A percentile compares a stretch with the other conserved stretches of the same genome.
These are phyloP conservation scores for Sebastes steindachneri DNA, from an alignment of 2,797 vertebrate species.

Conservation along the genomic window DNA sequence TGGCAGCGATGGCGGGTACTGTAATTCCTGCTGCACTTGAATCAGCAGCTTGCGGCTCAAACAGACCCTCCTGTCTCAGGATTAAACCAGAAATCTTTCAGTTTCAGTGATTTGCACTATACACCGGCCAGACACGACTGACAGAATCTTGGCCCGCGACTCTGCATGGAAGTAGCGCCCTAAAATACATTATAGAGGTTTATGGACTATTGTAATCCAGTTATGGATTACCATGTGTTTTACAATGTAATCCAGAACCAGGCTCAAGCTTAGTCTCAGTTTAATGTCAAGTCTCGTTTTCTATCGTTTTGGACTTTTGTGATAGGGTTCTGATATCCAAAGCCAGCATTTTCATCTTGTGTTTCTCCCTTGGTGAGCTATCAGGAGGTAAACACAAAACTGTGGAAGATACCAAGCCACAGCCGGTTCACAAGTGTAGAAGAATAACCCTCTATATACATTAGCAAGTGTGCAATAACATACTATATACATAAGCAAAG, in stretches of 20 bases:
- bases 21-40: conserved; percentile 32
- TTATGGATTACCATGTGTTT: conserved; percentile 24
- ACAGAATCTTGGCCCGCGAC: conserved; percentile 1
- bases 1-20: conserved; percentile 18
- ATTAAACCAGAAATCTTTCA: conserved; percentile 35
- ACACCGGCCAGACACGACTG: background rate
- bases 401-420: conserved; percentile 19
- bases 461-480: too few relatives aligned
- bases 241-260: conserved; percentile 28
- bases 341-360: conserved; percentile 11
- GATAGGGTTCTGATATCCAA: conserved; percentile 2
- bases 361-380: conserved; percentile 11
- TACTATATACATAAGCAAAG: too few relatives aligned
- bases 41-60: conserved; percentile 28
- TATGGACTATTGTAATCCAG: conserved; percentile 27
- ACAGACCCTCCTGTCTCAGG: conserved; percentile 15
- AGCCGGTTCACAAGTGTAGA: background rate
- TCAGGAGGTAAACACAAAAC: conserved; percentile 26
- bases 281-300: conserved; percentile 24
- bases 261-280: background rate
- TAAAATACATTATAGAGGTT: background rate
- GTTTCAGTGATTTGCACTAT: conserved; percentile 29
- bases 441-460: too few relatives aligned
- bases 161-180: background rate
- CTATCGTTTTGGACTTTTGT: conserved; percentile 10